Evolutionary conservation across 2,113 vertebrate genomes (phyloP).

Genomic region (Ranitomeya imitator): DNA sequence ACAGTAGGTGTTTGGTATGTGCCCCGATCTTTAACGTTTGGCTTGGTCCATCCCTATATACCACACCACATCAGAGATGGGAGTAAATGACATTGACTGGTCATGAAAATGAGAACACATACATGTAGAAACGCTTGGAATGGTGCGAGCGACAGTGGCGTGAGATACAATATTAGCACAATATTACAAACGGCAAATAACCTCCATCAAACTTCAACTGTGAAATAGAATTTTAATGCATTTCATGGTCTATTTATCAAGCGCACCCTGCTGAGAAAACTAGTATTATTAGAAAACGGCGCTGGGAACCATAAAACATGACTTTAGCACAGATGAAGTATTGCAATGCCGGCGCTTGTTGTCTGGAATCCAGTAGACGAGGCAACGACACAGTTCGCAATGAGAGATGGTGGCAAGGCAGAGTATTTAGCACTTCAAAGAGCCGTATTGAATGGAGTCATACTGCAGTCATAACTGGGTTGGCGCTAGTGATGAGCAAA

Average conservation of each 20-base stretch:
- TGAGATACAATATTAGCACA: constrained; percentile 33
- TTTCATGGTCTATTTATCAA: constrained; percentile 52
- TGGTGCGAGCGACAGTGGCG: neutral
- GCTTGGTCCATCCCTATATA: neutral
- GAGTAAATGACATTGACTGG: constrained; percentile 20
- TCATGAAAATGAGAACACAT: constrained; percentile 13
- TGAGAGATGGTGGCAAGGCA: no score
- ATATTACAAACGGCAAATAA: constrained; percentile 46
- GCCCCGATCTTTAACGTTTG: neutral
- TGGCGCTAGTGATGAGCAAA: no score
- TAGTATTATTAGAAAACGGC: constrained; percentile 12
- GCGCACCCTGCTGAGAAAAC: neutral
- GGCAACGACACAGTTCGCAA: neutral
- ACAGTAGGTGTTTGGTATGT: no score
- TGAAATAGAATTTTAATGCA: constrained; percentile 53
- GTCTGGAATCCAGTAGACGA: neutral
- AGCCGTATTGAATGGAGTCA: no score
- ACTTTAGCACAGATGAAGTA: neutral
- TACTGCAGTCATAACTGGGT: no score
- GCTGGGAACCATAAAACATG: neutral
- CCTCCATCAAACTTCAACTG: constrained; percentile 44
- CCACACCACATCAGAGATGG: neutral
- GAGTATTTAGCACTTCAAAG: no score
- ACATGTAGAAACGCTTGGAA: neutral
- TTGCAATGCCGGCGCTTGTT: no score